Percentiles rank a stretch among this genome's conserved stretches.
Conservation (phyloP, 2,797 vertebrate species). For the Sebastes cheni region DNA sequence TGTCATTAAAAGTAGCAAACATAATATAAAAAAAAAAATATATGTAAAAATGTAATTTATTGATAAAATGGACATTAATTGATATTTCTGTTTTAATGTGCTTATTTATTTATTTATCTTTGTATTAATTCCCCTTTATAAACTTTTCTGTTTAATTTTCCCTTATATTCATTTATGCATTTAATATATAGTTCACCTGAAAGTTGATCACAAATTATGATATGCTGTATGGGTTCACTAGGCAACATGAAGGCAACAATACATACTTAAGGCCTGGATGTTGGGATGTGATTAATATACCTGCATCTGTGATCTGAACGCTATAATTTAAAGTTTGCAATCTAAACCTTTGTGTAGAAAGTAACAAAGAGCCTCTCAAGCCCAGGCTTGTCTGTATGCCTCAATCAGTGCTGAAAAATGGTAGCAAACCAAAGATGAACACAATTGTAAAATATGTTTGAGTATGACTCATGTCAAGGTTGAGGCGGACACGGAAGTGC, state of each 20-base stretch:
- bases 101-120: too few species aligned
- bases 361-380: not conserved
- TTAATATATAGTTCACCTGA: not conserved
- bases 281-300: not conserved
- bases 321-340: not conserved
- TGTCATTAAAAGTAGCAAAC: too few species aligned
- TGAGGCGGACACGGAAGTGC: not conserved
- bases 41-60: too few species aligned
- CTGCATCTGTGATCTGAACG: not conserved
- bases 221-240: not conserved
- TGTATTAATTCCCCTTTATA: too few species aligned
- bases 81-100: too few species aligned
- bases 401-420: not conserved
- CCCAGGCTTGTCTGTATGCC: not conserved
- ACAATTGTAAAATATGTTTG: not conserved
- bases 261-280: not conserved
- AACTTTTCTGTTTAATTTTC: too few species aligned
- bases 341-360: not conserved
- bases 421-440: not conserved
- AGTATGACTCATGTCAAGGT: slow-evolving; percentile 9
- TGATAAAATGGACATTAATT: too few species aligned
- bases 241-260: not conserved
- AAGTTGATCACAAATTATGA: not conserved
- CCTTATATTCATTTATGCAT: too few species aligned
- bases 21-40: too few species aligned